Evolutionary conservation across 2,888 invertebrate species (phyloP), one percentile per base, ranked within the genome.

Genomic region (Drosophila quinaria): DNA sequence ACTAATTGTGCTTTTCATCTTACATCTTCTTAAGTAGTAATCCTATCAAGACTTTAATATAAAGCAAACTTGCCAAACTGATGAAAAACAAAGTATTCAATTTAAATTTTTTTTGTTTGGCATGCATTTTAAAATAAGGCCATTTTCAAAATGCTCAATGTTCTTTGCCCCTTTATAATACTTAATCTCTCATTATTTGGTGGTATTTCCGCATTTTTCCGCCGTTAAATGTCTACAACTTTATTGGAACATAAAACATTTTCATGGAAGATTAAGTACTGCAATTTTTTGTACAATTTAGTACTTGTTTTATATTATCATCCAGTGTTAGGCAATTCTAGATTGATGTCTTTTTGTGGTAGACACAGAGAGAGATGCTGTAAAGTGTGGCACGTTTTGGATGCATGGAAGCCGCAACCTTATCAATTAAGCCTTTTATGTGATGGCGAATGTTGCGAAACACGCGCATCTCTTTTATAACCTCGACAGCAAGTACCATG

Each of bases 371-470:
- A 25, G 35, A n/a, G n/a, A 37, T 6, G 29, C 46, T 33, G 51
- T 56, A 58, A 58, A 68, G 31, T 47, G 62, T 25, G 58, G 41
- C 58, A 62, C 29, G 41, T 74, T 42, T 59, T 59, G 39, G 19
- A 58, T 54, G 72, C 78, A 60, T 29, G 78, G 22, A 50, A 62
- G 68, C 78, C 65, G 52, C 79, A 74, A 54, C 60, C 70, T 70
- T 78, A 77, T 78, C 79, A 83, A 84, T 83, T 83, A 87, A 83
- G 85, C 74, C 73, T 65, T 85, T 85, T 81, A 78, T 78, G 73
- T 51, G 50, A 51, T 70, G 72, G 72, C 72, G 60, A 85, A 74
- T 71, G 80, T 67, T 75, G 61, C 41, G 51, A 56, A 63, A 58
- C 62, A 63, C 65, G 41, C 66, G 62, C 60, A 25, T 44, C 50